These are phyloP conservation scores for Ptiloglossa arizonensis DNA, from an alignment of 1,140 invertebrate species.

Conservation along the genomic window DNA sequence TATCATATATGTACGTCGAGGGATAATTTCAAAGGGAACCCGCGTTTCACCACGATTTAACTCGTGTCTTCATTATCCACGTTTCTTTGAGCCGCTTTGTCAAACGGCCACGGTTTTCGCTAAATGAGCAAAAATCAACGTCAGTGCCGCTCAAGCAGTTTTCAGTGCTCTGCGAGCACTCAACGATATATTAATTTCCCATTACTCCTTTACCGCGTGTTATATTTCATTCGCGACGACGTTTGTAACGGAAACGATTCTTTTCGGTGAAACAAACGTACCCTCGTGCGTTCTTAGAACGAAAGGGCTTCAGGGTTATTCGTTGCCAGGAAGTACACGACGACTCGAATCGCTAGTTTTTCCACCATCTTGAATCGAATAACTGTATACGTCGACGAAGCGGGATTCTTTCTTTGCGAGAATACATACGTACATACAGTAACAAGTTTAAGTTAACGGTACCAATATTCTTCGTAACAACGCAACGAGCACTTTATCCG, in stretches of 20 bases:
- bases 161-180: not conserved
- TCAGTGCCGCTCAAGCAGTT: not conserved
- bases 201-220: not conserved
- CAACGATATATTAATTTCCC: not conserved
- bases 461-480: too few species aligned
- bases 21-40: not conserved
- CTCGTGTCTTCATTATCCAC: constrained; percentile 67
- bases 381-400: too few species aligned
- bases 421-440: too few species aligned
- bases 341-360: too few species aligned
- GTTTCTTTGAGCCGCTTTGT: constrained; percentile 22
- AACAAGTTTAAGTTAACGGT: too few species aligned
- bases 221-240: not conserved
- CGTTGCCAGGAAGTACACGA: too few species aligned
- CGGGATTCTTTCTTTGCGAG: too few species aligned
- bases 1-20: not conserved
- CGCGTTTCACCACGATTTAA: constrained; percentile 46
- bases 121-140: constrained; percentile 39
- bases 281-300: too few species aligned
- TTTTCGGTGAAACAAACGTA: too few species aligned
- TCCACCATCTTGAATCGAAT: too few species aligned
- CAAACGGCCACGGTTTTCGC: constrained; percentile 4
- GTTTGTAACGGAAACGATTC: not conserved
- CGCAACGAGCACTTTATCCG: too few species aligned
- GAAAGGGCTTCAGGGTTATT: too few species aligned